Conservation (phyloP, 2,113 vertebrate genomes). For the Addax nasomaculatus region DNA sequence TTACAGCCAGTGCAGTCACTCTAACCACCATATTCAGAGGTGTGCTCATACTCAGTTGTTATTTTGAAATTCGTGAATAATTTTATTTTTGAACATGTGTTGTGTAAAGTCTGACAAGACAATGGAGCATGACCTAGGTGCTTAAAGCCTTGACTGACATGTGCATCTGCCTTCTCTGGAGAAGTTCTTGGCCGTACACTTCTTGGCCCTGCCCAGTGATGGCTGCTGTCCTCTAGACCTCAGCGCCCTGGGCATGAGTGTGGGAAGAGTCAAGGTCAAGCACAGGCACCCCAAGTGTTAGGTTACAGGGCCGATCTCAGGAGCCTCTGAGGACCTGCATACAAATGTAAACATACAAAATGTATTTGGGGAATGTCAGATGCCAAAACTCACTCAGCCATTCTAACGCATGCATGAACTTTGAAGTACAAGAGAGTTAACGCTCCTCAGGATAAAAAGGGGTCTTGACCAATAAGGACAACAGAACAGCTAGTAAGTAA, state of each 20-base stretch:
- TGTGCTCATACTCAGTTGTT: background rate
- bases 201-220: background rate
- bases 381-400: background rate
- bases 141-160: background rate
- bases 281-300: background rate
- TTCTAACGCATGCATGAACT: background rate
- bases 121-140: background rate
- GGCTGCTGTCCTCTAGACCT: background rate
- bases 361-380: background rate
- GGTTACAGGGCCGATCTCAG: background rate
- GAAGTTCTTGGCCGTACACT: background rate
- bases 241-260: accelerated
- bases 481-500: background rate
- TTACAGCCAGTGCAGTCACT: background rate
- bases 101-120: background rate
- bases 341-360: background rate
- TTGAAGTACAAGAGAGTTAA: background rate
- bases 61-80: background rate
- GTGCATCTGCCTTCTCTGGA: background rate
- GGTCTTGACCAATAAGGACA: background rate
- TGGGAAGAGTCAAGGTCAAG: accelerated
- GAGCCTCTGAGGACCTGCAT: background rate
- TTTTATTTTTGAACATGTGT: background rate
- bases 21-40: background rate
- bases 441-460: background rate